Percentiles rank a stretch among this genome's conserved stretches.
phyloP scores from a whole-genome alignment of 2,113 vertebrate species.

The Herpetotheres cachinnans region DNA sequence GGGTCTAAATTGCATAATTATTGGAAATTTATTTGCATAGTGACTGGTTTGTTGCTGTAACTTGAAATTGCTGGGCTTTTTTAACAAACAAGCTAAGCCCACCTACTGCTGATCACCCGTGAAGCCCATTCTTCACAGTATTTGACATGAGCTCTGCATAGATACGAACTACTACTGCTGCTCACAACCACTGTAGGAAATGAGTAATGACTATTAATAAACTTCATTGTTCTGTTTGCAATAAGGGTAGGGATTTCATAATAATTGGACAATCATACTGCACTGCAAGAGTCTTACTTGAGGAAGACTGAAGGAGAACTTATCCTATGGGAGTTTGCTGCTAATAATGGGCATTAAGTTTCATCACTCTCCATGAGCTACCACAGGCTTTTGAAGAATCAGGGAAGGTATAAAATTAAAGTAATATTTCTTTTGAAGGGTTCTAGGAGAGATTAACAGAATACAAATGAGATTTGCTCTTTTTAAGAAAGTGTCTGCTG shows the following conservation, averaged over 20 bases:
- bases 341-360: conserved; percentile 10
- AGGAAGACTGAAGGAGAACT: not conserved
- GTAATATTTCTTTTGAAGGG: conserved; percentile 24
- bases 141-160: not conserved
- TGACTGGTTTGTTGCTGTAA: not conserved
- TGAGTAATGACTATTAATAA: conserved; percentile 44
- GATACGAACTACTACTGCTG: not conserved
- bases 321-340: not conserved
- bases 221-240: not conserved
- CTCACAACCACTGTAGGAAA: not conserved
- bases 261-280: not conserved
- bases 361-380: not conserved
- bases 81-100: not conserved
- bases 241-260: not conserved
- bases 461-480: not conserved
- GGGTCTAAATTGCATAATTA: not conserved
- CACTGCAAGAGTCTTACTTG: not conserved
- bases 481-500: not conserved
- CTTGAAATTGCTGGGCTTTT: not conserved
- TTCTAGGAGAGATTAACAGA: not conserved
- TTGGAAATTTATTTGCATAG: not conserved
- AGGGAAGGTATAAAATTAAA: conserved; percentile 13
- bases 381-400: not conserved
- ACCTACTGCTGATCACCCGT: not conserved
- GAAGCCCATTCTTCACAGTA: not conserved